Percentiles rank a stretch among this genome's conserved stretches.
Conservation (phyloP, 2,797 vertebrate species). For the Mormyrus proboscirostris region DNA sequence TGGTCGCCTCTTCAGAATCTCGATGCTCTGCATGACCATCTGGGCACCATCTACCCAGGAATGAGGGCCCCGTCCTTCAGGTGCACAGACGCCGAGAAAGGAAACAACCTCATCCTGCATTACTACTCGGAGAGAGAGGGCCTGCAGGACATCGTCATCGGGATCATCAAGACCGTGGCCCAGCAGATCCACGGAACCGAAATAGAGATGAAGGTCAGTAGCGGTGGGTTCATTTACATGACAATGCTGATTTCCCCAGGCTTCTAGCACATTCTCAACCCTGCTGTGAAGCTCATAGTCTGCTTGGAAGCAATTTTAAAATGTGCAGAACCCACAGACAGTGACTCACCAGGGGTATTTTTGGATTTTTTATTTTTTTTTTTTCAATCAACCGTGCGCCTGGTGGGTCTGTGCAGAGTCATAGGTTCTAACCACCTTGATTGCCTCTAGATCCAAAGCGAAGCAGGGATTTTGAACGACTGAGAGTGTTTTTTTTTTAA, state of each 20-base stretch:
- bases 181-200: slow-evolving; percentile 97
- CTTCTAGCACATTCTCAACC: background rate
- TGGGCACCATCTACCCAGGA: slow-evolving; percentile 95
- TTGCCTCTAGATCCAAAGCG: background rate
- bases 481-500: background rate
- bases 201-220: slow-evolving; percentile 93
- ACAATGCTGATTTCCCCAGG: slow-evolving; percentile 15
- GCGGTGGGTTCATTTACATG: slow-evolving; percentile 9
- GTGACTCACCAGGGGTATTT: slow-evolving; percentile 52
- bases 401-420: background rate
- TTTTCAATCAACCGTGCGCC: background rate
- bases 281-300: background rate
- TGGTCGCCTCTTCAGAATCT: slow-evolving; percentile 71
- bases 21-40: slow-evolving; percentile 93
- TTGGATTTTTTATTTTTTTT: slow-evolving; percentile 36
- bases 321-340: slow-evolving; percentile 42
- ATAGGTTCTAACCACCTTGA: background rate
- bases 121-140: slow-evolving; percentile 98
- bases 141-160: slow-evolving; percentile 97
- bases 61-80: slow-evolving; percentile 97
- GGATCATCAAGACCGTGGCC: slow-evolving; percentile 97
- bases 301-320: slow-evolving; percentile 16
- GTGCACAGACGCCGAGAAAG: slow-evolving; percentile 94
- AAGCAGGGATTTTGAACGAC: background rate
- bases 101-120: slow-evolving; percentile 92